Evolutionary conservation across 2,113 vertebrate genomes (phyloP).

Genomic region (Pituophis catenifer): DNA sequence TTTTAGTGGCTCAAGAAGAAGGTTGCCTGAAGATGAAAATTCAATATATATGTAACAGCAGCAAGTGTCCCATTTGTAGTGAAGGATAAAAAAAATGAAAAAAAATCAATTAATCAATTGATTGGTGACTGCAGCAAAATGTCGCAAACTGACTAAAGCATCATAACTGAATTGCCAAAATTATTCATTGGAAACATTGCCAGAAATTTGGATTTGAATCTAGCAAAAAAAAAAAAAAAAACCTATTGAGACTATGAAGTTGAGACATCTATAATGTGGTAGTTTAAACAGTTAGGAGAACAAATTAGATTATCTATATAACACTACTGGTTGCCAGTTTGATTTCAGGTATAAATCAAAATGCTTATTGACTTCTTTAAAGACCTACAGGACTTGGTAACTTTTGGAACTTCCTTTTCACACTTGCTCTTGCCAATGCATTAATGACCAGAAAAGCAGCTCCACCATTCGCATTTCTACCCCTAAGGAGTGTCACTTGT

Average conservation of each 20-base stretch:
- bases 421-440: neutral
- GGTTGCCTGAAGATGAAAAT: neutral
- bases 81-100: too few species aligned
- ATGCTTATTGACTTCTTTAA: neutral
- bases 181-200: too few species aligned
- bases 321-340: neutral
- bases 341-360: neutral
- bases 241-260: too few species aligned
- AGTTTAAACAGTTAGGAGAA: neutral
- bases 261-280: neutral
- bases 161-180: too few species aligned
- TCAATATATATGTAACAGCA: neutral
- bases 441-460: neutral
- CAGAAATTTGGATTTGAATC: too few species aligned
- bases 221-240: too few species aligned
- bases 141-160: too few species aligned
- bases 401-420: neutral
- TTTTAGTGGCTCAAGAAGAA: too few species aligned
- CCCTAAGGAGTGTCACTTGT: neutral
- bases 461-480: neutral
- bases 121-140: too few species aligned
- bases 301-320: neutral
- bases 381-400: neutral
- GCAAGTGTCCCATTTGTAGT: neutral
- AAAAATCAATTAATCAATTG: too few species aligned